Conservation (phyloP, 64 coral and sea anemone genomes). For the Montipora efflorescens region DNA sequence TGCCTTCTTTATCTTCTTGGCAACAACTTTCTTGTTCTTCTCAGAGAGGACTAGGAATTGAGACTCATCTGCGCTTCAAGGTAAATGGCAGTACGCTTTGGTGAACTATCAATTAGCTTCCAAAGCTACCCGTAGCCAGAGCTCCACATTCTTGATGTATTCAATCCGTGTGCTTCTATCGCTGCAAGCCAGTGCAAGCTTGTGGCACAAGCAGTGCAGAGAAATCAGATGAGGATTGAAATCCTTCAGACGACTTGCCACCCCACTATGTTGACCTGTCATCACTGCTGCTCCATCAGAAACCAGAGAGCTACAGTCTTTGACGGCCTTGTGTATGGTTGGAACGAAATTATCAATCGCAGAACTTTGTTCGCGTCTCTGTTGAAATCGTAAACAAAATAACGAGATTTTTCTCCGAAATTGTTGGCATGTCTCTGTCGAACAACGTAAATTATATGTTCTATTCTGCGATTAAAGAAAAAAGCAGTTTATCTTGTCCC, state of each 20-base stretch:
- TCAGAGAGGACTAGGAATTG: slow-evolving; percentile 30
- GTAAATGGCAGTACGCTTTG: slow-evolving; percentile 21
- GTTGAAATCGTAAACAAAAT: too few relatives aligned
- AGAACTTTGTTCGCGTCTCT: too few relatives aligned
- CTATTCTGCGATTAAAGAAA: too few relatives aligned
- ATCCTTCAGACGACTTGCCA: slow-evolving; percentile 23
- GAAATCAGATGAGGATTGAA: slow-evolving; percentile 29
- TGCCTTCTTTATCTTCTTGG: slow-evolving; percentile 27
- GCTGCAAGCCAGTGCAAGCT: slow-evolving; percentile 62
- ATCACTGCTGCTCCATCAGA: slow-evolving; percentile 51
- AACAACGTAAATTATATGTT: too few relatives aligned
- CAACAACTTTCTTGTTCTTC: slow-evolving; percentile 6
- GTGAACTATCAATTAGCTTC: slow-evolving; percentile 48
- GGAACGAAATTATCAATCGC: too few relatives aligned
- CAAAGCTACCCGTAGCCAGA: slow-evolving; percentile 51
- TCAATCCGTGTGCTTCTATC: slow-evolving; percentile 37
- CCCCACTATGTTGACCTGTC: slow-evolving; percentile 37
- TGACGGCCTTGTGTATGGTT: not conserved
- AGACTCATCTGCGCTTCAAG: slow-evolving; percentile 7
- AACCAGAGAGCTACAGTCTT: slow-evolving; percentile 47
- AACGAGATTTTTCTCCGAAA: too few relatives aligned
- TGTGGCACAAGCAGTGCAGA: slow-evolving; percentile 59
- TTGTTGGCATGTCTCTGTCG: too few relatives aligned
- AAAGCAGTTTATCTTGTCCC: too few relatives aligned
- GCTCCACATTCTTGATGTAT: slow-evolving; percentile 1